Conservation (phyloP, 2,113 vertebrate species). For the Scartelaos histophorus region DNA sequence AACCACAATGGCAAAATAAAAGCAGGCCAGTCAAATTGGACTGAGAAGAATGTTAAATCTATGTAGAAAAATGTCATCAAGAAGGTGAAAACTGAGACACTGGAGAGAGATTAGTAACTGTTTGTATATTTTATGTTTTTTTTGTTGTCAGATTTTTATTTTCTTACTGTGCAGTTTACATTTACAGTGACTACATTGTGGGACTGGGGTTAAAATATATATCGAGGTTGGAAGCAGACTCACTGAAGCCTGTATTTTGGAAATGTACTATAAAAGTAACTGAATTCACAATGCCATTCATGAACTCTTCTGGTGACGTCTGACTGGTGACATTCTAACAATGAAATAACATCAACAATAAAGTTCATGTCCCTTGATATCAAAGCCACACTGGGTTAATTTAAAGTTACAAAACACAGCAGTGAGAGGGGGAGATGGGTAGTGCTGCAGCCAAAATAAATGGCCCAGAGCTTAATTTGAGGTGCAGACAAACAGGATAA, state of each 20-base stretch:
- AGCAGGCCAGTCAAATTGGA: background rate
- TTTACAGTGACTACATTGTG: too few relatives aligned
- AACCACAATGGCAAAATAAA: background rate
- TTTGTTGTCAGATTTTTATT: too few relatives aligned
- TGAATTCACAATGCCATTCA: too few relatives aligned
- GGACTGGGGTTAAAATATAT: too few relatives aligned
- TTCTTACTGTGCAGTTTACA: too few relatives aligned
- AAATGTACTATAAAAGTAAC: too few relatives aligned
- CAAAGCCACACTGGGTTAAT: slow-evolving; percentile 32
- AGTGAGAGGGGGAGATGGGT: slow-evolving; percentile 17
- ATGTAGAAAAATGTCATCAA: background rate
- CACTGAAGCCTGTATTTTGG: background rate
- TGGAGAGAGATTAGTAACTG: background rate
- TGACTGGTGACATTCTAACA: background rate
- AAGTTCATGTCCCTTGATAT: slow-evolving; percentile 24
- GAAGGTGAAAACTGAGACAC: too few relatives aligned
- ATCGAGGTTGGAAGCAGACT: too few relatives aligned
- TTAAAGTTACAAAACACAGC: slow-evolving; percentile 36
- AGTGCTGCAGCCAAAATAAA: slow-evolving; percentile 25
- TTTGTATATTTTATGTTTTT: too few relatives aligned
- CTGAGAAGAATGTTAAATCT: background rate
- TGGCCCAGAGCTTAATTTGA: slow-evolving; percentile 42
- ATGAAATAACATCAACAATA: slow-evolving; percentile 32
- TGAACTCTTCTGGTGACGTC: slow-evolving; percentile 2
- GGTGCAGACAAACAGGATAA: slow-evolving; percentile 41